Percentiles rank a stretch among this genome's conserved stretches.
These are phyloP conservation scores for Perizoma affinitatum DNA, from an alignment of 2,888 invertebrate species.

Conservation along the genomic window DNA sequence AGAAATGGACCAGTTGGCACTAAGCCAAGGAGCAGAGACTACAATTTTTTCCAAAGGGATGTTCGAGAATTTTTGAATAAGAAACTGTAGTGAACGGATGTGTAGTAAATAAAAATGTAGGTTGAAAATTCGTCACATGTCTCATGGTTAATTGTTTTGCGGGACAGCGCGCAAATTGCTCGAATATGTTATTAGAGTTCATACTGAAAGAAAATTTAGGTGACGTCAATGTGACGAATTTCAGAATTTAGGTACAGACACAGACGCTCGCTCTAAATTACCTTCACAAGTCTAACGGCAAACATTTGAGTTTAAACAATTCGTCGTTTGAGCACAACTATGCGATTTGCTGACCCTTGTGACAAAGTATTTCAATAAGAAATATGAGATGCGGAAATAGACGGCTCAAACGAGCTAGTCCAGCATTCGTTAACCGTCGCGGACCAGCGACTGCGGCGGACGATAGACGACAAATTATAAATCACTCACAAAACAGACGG, in stretches of 20 bases:
- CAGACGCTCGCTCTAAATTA: constrained; percentile 11
- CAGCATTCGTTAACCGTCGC: constrained; percentile 61
- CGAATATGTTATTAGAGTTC: constrained; percentile 55
- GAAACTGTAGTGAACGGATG: constrained; percentile 44
- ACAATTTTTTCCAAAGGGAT: constrained; percentile 57
- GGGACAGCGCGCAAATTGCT: constrained; percentile 70
- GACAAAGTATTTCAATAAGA: constrained; percentile 54
- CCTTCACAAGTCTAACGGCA: constrained; percentile 17
- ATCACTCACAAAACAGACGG: constrained; percentile 60
- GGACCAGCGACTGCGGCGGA: constrained; percentile 61
- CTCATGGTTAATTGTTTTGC: constrained; percentile 68
- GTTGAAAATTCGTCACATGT: constrained; percentile 68
- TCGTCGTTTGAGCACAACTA: constrained; percentile 17
- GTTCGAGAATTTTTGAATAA: constrained; percentile 57
- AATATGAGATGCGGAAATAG: constrained; percentile 72
- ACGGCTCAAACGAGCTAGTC: constrained; percentile 55
- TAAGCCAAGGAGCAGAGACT: constrained; percentile 58
- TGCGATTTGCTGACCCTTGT: constrained; percentile 43
- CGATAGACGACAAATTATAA: constrained; percentile 63
- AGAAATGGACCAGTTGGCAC: constrained; percentile 77
- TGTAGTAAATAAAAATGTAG: constrained; percentile 65
- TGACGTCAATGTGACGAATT: constrained; percentile 48
- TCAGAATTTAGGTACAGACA: constrained; percentile 29
- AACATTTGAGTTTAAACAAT: constrained; percentile 23
- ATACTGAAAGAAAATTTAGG: constrained; percentile 51